Evolutionary conservation across 2,797 vertebrate species (phyloP).

Genomic region (Chromis chromis): DNA sequence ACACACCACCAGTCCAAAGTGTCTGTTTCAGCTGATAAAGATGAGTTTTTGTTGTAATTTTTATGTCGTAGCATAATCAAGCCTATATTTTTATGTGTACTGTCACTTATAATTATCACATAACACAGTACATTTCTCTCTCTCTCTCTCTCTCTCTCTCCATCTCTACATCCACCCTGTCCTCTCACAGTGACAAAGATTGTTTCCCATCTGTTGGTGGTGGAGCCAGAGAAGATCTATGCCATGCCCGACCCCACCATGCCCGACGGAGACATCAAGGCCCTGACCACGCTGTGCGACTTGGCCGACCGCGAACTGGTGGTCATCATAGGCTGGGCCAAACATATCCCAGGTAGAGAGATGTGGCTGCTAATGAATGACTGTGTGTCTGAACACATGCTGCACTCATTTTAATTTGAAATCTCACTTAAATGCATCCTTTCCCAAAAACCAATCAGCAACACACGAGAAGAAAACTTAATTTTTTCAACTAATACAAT

Average conservation of each 20-base stretch:
- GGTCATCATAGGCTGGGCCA: slow-evolving; percentile 99
- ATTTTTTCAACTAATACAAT: neutral
- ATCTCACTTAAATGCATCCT: neutral
- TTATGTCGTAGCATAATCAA: too few species aligned
- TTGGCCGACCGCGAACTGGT: slow-evolving; percentile 97
- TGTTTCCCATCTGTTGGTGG: slow-evolving; percentile 96
- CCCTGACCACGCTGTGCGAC: slow-evolving; percentile 96
- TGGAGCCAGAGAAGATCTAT: slow-evolving; percentile 98
- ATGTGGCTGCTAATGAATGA: slow-evolving; percentile 4
- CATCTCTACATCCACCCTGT: neutral
- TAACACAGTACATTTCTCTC: neutral
- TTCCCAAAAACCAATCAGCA: neutral
- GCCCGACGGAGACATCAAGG: slow-evolving; percentile 97
- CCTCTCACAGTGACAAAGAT: slow-evolving; percentile 92
- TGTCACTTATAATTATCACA: too few species aligned
- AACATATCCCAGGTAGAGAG: slow-evolving; percentile 96
- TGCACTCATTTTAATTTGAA: neutral
- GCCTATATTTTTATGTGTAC: too few species aligned
- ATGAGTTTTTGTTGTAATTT: slow-evolving; percentile 1
- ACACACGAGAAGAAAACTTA: neutral
- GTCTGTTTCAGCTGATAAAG: slow-evolving; percentile 35
- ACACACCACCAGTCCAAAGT: slow-evolving; percentile 3
- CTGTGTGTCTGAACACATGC: neutral
- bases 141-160: too few species aligned
- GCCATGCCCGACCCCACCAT: slow-evolving; percentile 97